Conservation (phyloP, 2,888 invertebrate species). For the Luperina nickerlii region DNA sequence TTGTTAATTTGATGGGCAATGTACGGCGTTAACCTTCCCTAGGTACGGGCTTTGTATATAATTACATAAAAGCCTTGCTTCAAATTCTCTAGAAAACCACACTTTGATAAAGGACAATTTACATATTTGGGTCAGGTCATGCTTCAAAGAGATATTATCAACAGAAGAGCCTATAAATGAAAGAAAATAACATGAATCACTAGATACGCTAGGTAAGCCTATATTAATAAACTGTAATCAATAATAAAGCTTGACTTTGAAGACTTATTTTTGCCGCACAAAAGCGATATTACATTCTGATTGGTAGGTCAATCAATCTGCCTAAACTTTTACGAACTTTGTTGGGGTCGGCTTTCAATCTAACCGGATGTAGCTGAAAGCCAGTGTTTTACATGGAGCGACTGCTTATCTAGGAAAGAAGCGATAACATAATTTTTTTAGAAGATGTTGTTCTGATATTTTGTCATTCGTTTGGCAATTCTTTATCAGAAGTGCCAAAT, state of each 20-base stretch:
- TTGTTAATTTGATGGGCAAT: constrained; percentile 58
- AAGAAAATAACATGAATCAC: constrained; percentile 3
- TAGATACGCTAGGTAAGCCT: constrained; percentile 1
- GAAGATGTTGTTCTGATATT: background rate
- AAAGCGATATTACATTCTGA: background rate
- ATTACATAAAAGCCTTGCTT: constrained; percentile 52
- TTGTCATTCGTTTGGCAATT: background rate
- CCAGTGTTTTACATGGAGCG: background rate
- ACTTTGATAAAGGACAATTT: constrained; percentile 47
- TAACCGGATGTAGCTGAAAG: background rate
- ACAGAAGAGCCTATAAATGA: background rate
- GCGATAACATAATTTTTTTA: background rate
- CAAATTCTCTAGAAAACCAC: constrained; percentile 55
- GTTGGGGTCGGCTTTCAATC: background rate
- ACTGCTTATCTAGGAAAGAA: background rate
- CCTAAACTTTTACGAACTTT: background rate
- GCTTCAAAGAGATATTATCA: constrained; percentile 22
- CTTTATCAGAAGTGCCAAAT: background rate
- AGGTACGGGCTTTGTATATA: constrained; percentile 52
- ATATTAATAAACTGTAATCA: background rate
- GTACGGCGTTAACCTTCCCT: constrained; percentile 49
- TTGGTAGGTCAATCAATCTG: background rate
- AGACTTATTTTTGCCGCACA: background rate
- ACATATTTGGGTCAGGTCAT: constrained; percentile 51
- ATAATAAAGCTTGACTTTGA: constrained; percentile 17